A percentile compares a stretch with the other conserved stretches of the same genome.
phyloP scores from a whole-genome alignment of 2,888 invertebrate species.

The Cephus sareptanus region DNA sequence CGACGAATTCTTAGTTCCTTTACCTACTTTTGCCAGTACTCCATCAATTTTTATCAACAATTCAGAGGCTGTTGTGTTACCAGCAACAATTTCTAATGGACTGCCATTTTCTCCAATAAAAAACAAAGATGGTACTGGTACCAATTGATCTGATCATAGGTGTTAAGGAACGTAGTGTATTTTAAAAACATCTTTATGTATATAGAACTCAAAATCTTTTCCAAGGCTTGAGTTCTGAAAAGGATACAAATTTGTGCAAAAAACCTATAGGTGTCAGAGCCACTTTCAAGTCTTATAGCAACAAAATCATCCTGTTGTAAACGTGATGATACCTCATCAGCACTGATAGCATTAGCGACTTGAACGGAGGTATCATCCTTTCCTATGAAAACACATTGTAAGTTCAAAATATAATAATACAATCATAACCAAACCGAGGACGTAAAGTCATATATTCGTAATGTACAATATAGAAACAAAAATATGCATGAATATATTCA shows the following conservation, averaged over 20 bases:
- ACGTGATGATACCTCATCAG: slow-evolving; percentile 68
- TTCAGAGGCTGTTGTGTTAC: slow-evolving; percentile 71
- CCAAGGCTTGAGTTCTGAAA: slow-evolving; percentile 49
- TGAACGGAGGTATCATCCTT: slow-evolving; percentile 78
- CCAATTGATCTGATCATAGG: slow-evolving; percentile 73
- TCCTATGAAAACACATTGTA: slow-evolving; percentile 68
- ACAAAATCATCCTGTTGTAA: slow-evolving; percentile 77
- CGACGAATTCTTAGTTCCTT: slow-evolving; percentile 43
- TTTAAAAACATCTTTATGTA: slow-evolving; percentile 4
- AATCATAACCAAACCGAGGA: background rate
- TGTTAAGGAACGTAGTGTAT: slow-evolving; percentile 5
- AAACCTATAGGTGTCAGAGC: slow-evolving; percentile 80
- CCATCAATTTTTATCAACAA: slow-evolving; percentile 75
- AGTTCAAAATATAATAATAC: slow-evolving; percentile 17
- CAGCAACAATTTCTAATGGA: slow-evolving; percentile 83
- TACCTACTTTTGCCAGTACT: slow-evolving; percentile 70
- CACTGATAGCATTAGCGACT: slow-evolving; percentile 74
- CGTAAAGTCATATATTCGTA: no score
- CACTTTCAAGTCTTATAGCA: slow-evolving; percentile 80
- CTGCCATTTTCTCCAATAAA: slow-evolving; percentile 87
- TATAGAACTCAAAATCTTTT: background rate
- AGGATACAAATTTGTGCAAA: slow-evolving; percentile 90
- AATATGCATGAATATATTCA: background rate
- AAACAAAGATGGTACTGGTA: slow-evolving; percentile 84
- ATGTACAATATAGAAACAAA: background rate